Evolutionary conservation across 2,113 vertebrate species (phyloP), one percentile per base, ranked within the genome.

Genomic region (Pterocles orientalis): DNA sequence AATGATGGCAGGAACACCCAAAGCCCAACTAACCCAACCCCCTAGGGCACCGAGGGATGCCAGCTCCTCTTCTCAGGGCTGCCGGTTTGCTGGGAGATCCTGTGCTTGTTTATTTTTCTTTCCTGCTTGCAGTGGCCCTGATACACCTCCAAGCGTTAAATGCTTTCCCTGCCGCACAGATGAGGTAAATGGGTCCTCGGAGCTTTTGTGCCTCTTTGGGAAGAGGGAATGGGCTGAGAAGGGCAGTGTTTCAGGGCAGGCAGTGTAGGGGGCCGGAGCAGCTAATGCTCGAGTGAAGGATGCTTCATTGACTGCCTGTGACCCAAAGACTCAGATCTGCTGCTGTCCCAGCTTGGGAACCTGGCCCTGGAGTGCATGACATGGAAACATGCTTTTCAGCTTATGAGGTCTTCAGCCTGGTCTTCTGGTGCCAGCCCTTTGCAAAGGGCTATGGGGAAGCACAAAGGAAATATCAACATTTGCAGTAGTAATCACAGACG

Each of bases 71-170:
- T 80, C 69, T 48, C 76, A 66, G 48, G 47, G 41, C 80, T 94
- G 29, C 23, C 4, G 13, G n/a, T 90, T 91, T 82, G 57, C 72
- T 8, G 18, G 14, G 56, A 90, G 29, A 78, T 95, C 90, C 93
- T 62, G 54, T 51, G 43, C 82, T 34, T 95, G 43, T 94, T 97
- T 96, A 39, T 95, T 97, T 97, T 90, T 43, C 51, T 93, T 95
- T 50, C 10, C 14, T 92, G 43, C 41, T 93, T 90, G 72, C 95
- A 89, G 83, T 93, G 95, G 94, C 96, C 95, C 95, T 76, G 69
- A 93, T 92, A 84, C 76, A 95, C 80, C 82, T 89, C 58, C 47
- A 82, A 76, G 69, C 15, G 50, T 94, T 94, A 88, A 97, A 80
- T 4, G 8, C n/a, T 96, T 97, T 95, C 81, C 88, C 94, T 81